Evolutionary conservation across 1,140 invertebrate genomes (phyloP).

Genomic region (Andrena cerasifolii): DNA sequence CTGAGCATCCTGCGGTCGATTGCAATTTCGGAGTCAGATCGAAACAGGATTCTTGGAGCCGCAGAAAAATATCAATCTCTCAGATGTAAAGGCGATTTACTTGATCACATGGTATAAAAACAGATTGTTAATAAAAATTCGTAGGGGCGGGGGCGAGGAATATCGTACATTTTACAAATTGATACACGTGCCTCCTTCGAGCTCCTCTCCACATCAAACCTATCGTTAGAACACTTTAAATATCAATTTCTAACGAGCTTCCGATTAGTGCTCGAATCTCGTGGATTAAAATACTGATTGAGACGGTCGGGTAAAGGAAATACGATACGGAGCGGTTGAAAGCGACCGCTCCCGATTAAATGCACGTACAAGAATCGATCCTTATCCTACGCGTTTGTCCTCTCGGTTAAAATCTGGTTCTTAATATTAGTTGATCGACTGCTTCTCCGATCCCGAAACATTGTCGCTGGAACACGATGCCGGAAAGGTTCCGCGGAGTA

Average conservation of each 20-base stretch:
- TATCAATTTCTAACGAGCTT: neutral
- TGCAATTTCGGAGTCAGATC: neutral
- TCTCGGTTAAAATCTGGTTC: neutral
- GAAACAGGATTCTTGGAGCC: constrained; percentile 11
- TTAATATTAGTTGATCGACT: neutral
- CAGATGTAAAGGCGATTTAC: constrained; percentile 36
- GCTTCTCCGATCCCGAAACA: constrained; percentile 42
- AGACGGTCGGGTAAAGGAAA: neutral
- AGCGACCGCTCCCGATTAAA: neutral
- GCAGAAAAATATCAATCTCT: constrained; percentile 29
- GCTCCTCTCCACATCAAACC: neutral
- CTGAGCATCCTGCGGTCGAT: too few species aligned
- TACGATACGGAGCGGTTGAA: constrained; percentile 12
- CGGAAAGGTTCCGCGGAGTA: constrained; percentile 6
- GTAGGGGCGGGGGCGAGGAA: neutral
- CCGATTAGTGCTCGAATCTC: neutral
- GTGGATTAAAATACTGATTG: constrained; percentile 12
- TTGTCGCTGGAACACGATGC: constrained; percentile 42
- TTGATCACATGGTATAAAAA: constrained; percentile 51
- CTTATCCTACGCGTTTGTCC: neutral
- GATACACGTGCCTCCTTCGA: neutral
- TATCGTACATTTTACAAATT: constrained; percentile 2
- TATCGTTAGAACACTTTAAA: neutral
- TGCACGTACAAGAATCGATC: neutral
- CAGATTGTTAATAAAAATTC: constrained; percentile 37